Percentiles rank a stretch among this genome's conserved stretches.
These are phyloP conservation scores for Steinernema scapterisci DNA, from an alignment of 2,888 invertebrate species.

Conservation along the genomic window DNA sequence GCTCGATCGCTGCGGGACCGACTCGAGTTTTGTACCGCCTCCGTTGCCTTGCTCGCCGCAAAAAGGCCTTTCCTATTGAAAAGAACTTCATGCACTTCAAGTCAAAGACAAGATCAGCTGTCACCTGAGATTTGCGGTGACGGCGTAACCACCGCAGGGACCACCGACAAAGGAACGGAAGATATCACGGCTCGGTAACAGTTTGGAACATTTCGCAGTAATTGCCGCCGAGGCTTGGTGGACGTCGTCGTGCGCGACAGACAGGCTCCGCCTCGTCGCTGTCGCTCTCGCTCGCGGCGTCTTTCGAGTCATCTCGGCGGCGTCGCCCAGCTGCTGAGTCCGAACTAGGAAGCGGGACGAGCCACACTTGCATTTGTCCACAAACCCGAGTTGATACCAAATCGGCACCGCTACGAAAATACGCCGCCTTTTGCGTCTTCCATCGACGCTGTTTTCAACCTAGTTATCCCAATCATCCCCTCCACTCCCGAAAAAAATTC, in stretches of 20 bases:
- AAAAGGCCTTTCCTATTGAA: not conserved
- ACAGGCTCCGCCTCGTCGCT: conserved; percentile 22
- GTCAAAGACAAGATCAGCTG: no score
- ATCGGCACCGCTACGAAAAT: not conserved
- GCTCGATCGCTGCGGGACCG: not conserved
- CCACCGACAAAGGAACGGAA: no score
- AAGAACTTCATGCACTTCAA: no score
- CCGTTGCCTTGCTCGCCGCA: not conserved
- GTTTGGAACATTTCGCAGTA: no score
- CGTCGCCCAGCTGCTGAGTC: conserved; percentile 20
- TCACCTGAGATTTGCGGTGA: no score
- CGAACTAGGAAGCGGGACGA: conserved; percentile 1
- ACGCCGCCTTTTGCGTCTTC: no score
- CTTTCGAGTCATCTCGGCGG: not conserved
- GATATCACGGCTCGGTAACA: no score
- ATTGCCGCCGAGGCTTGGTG: not conserved
- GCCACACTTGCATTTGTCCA: conserved; percentile 11
- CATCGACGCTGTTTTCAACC: not conserved
- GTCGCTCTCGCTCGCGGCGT: conserved; percentile 29
- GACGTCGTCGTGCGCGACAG: conserved; percentile 21
- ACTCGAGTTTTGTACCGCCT: not conserved
- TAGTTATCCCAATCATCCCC: not conserved
- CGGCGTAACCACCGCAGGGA: no score
- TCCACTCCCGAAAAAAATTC: not conserved
- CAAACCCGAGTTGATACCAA: not conserved